Conservation (phyloP, 2,888 invertebrate species). For the Chaitophorus viminalis region DNA sequence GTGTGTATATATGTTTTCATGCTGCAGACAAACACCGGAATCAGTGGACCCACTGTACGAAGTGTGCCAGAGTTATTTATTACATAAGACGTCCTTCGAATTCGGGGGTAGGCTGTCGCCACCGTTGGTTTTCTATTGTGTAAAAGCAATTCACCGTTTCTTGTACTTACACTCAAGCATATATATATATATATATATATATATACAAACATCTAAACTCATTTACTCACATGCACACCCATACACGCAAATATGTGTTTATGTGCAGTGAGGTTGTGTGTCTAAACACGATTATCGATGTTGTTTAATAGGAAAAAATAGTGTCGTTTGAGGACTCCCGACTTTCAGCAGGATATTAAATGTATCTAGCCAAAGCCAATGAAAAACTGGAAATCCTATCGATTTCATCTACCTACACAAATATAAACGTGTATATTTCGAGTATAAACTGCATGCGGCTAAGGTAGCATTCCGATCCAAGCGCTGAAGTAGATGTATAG, state of each 20-base stretch:
- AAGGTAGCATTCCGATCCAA: too few relatives aligned
- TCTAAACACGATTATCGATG: background rate
- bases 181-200: too few relatives aligned
- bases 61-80: slow-evolving; percentile 14
- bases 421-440: too few relatives aligned
- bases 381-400: too few relatives aligned
- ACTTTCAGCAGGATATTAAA: background rate
- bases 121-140: too few relatives aligned
- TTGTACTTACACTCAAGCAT: background rate
- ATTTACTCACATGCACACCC: background rate
- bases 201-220: background rate
- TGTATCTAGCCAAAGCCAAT: too few relatives aligned
- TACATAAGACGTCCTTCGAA: slow-evolving; percentile 1
- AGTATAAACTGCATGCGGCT: too few relatives aligned
- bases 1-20: background rate
- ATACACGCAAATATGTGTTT: background rate
- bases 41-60: background rate
- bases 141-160: background rate
- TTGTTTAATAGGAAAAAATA: background rate
- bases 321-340: background rate
- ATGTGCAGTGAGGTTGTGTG: too few relatives aligned
- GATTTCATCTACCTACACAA: too few relatives aligned
- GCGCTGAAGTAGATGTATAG: too few relatives aligned
- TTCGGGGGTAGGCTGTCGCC: background rate
- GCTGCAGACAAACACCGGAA: background rate